Evolutionary conservation across 1,140 invertebrate genomes (phyloP).

Genomic region (Hylaeus anthracinus): DNA sequence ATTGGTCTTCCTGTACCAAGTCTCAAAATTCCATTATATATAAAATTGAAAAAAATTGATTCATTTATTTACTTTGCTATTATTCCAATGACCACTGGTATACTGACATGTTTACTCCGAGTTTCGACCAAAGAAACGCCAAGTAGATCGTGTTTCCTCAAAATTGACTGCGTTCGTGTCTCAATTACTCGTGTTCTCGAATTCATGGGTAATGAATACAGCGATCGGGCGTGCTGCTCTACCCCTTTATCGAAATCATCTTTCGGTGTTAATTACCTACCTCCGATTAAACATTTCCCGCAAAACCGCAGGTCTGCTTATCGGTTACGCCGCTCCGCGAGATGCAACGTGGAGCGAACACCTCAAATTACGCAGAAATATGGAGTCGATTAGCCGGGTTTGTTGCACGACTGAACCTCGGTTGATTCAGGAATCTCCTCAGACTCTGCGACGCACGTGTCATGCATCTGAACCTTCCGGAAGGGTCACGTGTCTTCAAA

Average conservation of each 20-base stretch:
- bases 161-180: background rate
- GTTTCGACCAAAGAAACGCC: background rate
- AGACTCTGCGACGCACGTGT: slow-evolving; percentile 13
- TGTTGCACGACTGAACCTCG: background rate
- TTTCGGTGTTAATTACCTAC: slow-evolving; percentile 29
- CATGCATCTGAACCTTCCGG: background rate
- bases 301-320: slow-evolving; percentile 32
- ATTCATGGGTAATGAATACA: slow-evolving; percentile 1
- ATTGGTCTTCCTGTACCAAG: no score
- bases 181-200: background rate
- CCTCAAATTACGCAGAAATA: slow-evolving; percentile 27
- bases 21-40: no score
- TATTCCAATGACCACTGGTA: no score
- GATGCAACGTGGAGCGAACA: background rate
- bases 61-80: no score
- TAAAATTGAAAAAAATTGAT: no score
- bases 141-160: background rate
- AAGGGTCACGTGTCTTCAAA: slow-evolving; percentile 16
- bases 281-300: slow-evolving; percentile 21
- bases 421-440: slow-evolving; percentile 38
- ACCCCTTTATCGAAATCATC: slow-evolving; percentile 7
- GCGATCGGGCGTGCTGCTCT: background rate
- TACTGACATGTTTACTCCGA: no score
- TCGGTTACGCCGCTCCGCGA: slow-evolving; percentile 1
- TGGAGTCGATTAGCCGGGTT: slow-evolving; percentile 16